phyloP scores from a whole-genome alignment of 2,888 invertebrate species.

The Thymelicus lineola region DNA sequence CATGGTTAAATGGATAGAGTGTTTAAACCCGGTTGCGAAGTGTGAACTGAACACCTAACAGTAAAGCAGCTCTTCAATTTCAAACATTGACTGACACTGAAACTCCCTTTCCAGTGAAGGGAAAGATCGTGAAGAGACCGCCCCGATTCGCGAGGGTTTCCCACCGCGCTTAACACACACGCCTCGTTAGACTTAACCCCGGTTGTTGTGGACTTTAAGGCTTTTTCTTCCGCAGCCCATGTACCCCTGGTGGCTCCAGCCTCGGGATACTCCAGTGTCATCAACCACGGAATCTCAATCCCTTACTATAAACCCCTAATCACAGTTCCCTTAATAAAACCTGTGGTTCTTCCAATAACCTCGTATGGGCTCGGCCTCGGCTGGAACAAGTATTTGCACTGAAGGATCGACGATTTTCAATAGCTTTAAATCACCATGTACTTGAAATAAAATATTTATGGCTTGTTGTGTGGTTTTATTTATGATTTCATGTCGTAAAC shows the following conservation, averaged over 20 bases:
- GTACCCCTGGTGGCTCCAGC: slow-evolving; percentile 49
- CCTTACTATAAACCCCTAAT: slow-evolving; percentile 49
- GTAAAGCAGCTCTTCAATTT: neutral
- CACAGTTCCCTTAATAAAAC: slow-evolving; percentile 53
- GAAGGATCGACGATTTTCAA: neutral
- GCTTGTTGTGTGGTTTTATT: slow-evolving; percentile 41
- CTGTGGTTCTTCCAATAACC: slow-evolving; percentile 45
- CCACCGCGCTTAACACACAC: slow-evolving; percentile 42
- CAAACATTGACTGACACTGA: slow-evolving; percentile 23
- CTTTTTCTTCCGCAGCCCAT: slow-evolving; percentile 48
- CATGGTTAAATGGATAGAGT: no score
- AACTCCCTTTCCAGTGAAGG: slow-evolving; percentile 51
- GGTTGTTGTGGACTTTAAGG: slow-evolving; percentile 41
- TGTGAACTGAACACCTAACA: no score
- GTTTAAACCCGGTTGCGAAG: no score
- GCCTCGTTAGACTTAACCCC: slow-evolving; percentile 28
- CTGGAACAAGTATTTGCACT: slow-evolving; percentile 49
- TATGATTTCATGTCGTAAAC: slow-evolving; percentile 14
- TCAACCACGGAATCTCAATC: slow-evolving; percentile 65
- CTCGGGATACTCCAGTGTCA: slow-evolving; percentile 58
- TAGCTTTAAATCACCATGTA: neutral
- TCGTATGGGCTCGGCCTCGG: slow-evolving; percentile 45
- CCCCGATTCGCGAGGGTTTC: slow-evolving; percentile 47
- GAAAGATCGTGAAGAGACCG: slow-evolving; percentile 47
- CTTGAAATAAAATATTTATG: slow-evolving; percentile 44